Conservation (phyloP, 2,113 vertebrate genomes). For the Diadophis punctatus region DNA sequence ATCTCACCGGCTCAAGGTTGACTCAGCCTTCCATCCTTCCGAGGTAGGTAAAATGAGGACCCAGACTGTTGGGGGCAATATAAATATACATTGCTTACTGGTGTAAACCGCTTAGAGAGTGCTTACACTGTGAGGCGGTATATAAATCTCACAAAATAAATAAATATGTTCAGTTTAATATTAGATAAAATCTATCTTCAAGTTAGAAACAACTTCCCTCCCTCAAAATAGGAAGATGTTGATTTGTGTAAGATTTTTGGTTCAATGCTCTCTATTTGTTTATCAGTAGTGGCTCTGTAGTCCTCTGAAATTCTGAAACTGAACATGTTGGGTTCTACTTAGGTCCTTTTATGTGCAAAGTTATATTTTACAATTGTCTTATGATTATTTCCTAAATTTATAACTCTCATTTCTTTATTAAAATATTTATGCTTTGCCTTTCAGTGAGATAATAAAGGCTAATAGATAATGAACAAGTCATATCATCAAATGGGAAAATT, state of each 20-base stretch:
- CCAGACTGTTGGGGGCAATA: too few relatives aligned
- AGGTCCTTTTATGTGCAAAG: background rate
- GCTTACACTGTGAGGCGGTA: too few relatives aligned
- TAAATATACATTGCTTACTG: too few relatives aligned
- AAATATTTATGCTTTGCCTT: conserved; percentile 14
- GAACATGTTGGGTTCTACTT: background rate
- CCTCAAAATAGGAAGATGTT: background rate
- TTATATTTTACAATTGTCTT: background rate
- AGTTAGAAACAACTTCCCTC: background rate
- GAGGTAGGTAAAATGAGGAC: too few relatives aligned
- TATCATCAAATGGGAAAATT: conserved; percentile 12
- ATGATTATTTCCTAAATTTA: background rate
- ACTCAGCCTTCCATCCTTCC: too few relatives aligned
- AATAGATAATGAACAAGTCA: conserved; percentile 32
- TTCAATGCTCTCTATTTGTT: background rate
- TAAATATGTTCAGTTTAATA: background rate
- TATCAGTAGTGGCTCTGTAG: background rate
- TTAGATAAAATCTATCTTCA: background rate
- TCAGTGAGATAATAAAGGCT: conserved; percentile 7
- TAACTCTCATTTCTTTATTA: background rate
- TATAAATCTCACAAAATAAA: too few relatives aligned
- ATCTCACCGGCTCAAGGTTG: too few relatives aligned
- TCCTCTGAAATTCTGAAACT: background rate
- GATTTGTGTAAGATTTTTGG: background rate
- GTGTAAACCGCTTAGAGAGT: too few relatives aligned